Conservation (phyloP, 2,113 vertebrate genomes). For the Catharus bicknelli region DNA sequence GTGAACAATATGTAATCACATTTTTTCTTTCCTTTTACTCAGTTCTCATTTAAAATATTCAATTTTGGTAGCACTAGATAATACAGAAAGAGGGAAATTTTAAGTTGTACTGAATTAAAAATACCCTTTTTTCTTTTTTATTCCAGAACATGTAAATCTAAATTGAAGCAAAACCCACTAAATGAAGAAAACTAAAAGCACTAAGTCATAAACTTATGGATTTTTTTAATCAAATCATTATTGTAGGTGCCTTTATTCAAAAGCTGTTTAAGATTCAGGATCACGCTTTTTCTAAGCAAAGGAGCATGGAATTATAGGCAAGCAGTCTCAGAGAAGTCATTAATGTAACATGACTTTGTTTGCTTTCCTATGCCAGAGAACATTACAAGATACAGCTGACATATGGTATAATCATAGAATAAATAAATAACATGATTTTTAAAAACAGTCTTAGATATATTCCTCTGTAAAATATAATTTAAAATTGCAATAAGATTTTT, state of each 20-base stretch:
- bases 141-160: not conserved
- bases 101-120: not conserved
- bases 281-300: constrained; percentile 73
- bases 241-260: constrained; percentile 32
- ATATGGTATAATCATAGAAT: constrained; percentile 80
- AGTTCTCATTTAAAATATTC: not conserved
- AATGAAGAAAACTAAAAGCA: constrained; percentile 30
- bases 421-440: constrained; percentile 85
- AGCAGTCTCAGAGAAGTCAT: constrained; percentile 69
- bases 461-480: constrained; percentile 66
- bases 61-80: not conserved
- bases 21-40: not conserved
- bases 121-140: not conserved
- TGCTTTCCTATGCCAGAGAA: constrained; percentile 91
- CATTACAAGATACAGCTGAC: constrained; percentile 82
- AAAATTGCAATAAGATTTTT: not conserved
- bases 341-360: constrained; percentile 81
- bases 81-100: not conserved
- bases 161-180: not conserved
- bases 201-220: constrained; percentile 1
- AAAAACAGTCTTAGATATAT: constrained; percentile 59
- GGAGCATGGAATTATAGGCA: constrained; percentile 77
- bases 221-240: constrained; percentile 30
- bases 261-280: constrained; percentile 63
- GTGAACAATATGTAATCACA: not conserved